Conservation (phyloP, 2,888 invertebrate genomes). For the Andrena dorsata region DNA sequence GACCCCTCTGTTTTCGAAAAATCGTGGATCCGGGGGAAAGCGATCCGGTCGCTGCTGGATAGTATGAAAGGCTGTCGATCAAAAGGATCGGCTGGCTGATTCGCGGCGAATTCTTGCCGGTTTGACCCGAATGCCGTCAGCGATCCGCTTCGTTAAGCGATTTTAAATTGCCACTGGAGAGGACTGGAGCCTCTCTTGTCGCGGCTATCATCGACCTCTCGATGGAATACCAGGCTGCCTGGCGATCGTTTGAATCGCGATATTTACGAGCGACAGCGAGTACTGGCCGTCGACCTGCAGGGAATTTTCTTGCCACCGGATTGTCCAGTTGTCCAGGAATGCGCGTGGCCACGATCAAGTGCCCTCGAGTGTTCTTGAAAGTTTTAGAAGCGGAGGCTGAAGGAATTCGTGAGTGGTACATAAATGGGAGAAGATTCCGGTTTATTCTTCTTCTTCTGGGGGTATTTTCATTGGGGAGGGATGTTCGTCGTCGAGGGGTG, state of each 20-base stretch:
- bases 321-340: neutral
- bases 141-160: conserved; percentile 68
- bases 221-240: conserved; percentile 38
- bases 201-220: conserved; percentile 41
- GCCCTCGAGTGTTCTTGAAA: neutral
- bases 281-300: conserved; percentile 20
- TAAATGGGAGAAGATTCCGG: neutral
- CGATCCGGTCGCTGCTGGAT: no score
- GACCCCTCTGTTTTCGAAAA: no score
- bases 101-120: conserved; percentile 43
- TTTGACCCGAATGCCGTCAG: conserved; percentile 55
- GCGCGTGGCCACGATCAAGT: neutral
- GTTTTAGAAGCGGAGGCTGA: neutral
- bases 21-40: no score
- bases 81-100: conserved; percentile 46
- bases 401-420: neutral
- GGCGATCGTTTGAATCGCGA: conserved; percentile 72
- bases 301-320: neutral
- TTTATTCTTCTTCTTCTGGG: no score
- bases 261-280: conserved; percentile 71
- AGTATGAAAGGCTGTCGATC: conserved; percentile 33
- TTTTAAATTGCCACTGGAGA: conserved; percentile 73
- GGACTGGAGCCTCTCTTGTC: conserved; percentile 35
- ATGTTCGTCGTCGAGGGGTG: no score
- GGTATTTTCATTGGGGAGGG: no score